Evolutionary conservation across 2,888 invertebrate species (phyloP).

Genomic region (Chirona hameri): DNA sequence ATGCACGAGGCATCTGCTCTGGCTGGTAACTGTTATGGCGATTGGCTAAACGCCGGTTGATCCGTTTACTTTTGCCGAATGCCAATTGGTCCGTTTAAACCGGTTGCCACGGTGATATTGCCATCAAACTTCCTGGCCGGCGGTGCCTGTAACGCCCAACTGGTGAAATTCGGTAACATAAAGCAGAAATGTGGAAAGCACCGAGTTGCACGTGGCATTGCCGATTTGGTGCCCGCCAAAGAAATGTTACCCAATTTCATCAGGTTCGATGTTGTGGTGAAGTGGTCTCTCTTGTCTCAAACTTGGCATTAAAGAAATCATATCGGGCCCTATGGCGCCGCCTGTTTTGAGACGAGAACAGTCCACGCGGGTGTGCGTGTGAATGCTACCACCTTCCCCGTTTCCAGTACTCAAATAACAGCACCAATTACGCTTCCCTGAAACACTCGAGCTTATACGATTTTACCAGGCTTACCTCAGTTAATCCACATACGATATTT

Average conservation of each 20-base stretch:
- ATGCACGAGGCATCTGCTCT: constrained; percentile 2
- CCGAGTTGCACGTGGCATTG: not conserved
- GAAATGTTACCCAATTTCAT: not conserved
- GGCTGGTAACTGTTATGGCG: not conserved
- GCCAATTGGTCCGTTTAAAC: constrained; percentile 5
- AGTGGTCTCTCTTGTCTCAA: not conserved
- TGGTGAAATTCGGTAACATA: not conserved
- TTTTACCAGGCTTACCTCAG: no score
- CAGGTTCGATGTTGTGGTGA: constrained; percentile 4
- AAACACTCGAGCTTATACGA: not conserved
- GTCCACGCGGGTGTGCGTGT: not conserved
- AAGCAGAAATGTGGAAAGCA: not conserved
- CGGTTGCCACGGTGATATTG: constrained; percentile 23
- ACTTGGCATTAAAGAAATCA: not conserved
- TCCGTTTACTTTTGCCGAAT: not conserved
- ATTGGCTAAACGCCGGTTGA: not conserved
- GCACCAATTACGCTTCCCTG: not conserved
- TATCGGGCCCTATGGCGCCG: not conserved
- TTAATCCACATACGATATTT: no score
- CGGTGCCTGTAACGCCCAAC: not conserved
- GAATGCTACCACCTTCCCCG: not conserved
- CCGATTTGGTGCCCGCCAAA: not conserved
- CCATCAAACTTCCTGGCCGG: constrained; percentile 26
- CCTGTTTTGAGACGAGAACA: not conserved
- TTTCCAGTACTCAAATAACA: constrained; percentile 12